Evolutionary conservation across 1,140 invertebrate genomes (phyloP), one percentile per base, ranked within the genome.

Genomic region (Heliconius hewitsoni): DNA sequence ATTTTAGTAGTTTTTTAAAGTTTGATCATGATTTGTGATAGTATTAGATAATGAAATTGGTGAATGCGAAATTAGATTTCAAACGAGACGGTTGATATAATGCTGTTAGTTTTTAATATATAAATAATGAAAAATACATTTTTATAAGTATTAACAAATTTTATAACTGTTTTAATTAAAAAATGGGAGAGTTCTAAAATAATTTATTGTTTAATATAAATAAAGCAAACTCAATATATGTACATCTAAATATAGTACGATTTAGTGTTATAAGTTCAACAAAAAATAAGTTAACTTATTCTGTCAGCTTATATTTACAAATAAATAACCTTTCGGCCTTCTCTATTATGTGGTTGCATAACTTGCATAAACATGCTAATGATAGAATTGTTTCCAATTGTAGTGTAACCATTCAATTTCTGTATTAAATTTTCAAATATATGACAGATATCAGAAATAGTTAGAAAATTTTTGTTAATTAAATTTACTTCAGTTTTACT

Each of bases 321-420:
- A 72, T 77, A 71, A 77, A 72, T 77, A 71, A 77, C n/a, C 78
- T 52, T 71, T 72, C 46, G 42, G 70, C 50, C 42, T 39, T 37
- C 27, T 27, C 75, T 42, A 74, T 70, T 39, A 74, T 79, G 77
- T 57, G 71, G 80, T 73, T 81, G 75, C 75, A 77, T 83, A 78
- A 84, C 77, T 87, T 90, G 86, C 88, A 87, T 91, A 88, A 86
- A 87, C 85, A 90, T 86, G 90, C 88, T 92, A 92, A 91, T 89
- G 88, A 84, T 84, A 82, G 85, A 85, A 90, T 91, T 90, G 86
- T 91, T 89, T 86, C 82, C 85, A 82, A 86, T 74, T 55, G 34
- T 87, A 86, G 82, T 79, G 82, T 85, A 42, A 86, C 86, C 82
- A 90, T 80, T 23, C 34, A 71, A 71, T 71, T 71, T 37, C 34